Evolutionary conservation across 2,113 vertebrate genomes (phyloP).

Genomic region (Amia ocellicauda): DNA sequence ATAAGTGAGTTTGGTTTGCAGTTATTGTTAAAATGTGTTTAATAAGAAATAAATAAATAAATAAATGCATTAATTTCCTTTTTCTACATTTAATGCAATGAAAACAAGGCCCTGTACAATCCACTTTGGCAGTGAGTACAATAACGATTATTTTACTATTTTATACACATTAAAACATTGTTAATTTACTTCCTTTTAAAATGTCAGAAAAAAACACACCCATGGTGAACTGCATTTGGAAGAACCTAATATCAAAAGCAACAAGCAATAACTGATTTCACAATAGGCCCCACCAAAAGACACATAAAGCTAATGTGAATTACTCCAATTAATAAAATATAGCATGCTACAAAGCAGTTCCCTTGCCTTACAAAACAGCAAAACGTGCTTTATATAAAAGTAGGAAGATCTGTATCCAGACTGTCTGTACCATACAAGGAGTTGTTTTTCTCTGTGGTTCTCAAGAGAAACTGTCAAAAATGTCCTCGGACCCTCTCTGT

Average conservation of each 20-base stretch:
- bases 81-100: slow-evolving; percentile 96
- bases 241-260: slow-evolving; percentile 68
- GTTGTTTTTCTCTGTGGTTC: no score
- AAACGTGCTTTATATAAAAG: no score
- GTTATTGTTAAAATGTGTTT: background rate
- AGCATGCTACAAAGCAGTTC: slow-evolving; percentile 68
- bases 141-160: slow-evolving; percentile 95
- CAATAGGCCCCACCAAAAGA: slow-evolving; percentile 62
- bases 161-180: slow-evolving; percentile 92
- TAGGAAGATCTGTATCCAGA: no score
- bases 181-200: slow-evolving; percentile 67
- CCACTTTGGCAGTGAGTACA: slow-evolving; percentile 94
- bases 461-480: no score
- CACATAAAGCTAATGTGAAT: slow-evolving; percentile 38
- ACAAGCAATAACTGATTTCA: slow-evolving; percentile 54
- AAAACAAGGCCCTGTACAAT: slow-evolving; percentile 98
- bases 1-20: background rate
- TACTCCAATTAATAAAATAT: slow-evolving; percentile 55
- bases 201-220: slow-evolving; percentile 71
- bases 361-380: slow-evolving; percentile 56
- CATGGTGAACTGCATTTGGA: slow-evolving; percentile 70
- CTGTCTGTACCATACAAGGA: no score
- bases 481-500: no score
- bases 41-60: slow-evolving; percentile 54
- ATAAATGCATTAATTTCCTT: slow-evolving; percentile 64